Evolutionary conservation across 2,888 invertebrate species (phyloP), one percentile per base, ranked within the genome.

Genomic region (Lacanobia oleracea): DNA sequence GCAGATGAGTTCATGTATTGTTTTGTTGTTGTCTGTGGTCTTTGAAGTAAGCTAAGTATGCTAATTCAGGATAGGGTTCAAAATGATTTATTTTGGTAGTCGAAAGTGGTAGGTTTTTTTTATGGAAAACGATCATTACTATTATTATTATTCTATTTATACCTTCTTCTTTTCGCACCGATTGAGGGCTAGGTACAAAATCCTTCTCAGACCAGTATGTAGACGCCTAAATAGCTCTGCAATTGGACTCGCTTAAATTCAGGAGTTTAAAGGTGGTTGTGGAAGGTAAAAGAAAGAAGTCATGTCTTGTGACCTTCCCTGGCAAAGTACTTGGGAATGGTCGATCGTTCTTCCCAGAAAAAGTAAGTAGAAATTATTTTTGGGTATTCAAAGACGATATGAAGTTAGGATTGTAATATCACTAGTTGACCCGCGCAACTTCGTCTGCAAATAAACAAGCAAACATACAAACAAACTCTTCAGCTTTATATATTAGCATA

Each of bases 1-100:
- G n/a, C n/a, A n/a, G n/a, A n/a, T n/a, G n/a, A 66, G 65, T 67
- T 71, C 51, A 51, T 21, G 59, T 68, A 57, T n/a, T 21, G 37
- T 51, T 59, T 48, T 65, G 37, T 70, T 48, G 62, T 72, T 60
- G 7, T 53, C 21, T 50, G 59, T 66, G 27, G n/a, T 71, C 40
- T 64, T 48, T 21, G 27, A 14, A 3, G 48, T 67, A 18, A 57
- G 37, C 37, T 51, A 43, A 1, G 5, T 5, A n/a, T 51, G 59
- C 5, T 12, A 45, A 45, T 51, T 23, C 27, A n/a, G 56, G 56
- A 23, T 45, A 43, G 23, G 23, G 18, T 50, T 43, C 43, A 43
- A 8, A 16, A 10, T 53, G 4, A 2, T 56, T 60, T 53, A 14
- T 2, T 21, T 9, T 9, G 9, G n/a, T 5, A 16, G 45, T 59